Evolutionary conservation across 2,888 invertebrate species (phyloP).

Genomic region (Sepiola atlantica): DNA sequence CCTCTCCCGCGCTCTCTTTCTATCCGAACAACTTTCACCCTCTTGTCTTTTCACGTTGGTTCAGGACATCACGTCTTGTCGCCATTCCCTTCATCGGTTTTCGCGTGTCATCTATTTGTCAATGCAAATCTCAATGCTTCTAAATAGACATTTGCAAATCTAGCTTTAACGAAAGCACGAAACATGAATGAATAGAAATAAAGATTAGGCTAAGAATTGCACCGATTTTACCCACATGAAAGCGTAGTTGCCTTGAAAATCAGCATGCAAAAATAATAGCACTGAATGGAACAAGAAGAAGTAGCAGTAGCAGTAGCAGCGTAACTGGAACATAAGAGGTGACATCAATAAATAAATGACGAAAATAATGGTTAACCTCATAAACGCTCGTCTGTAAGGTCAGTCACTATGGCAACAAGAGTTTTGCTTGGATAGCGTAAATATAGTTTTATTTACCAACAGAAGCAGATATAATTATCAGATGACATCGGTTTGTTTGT

Average conservation of each 20-base stretch:
- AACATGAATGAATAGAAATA: not conserved
- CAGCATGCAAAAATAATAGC: not conserved
- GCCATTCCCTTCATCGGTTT: not conserved
- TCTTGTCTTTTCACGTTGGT: not conserved
- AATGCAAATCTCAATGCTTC: not conserved
- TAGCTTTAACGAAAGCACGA: not conserved
- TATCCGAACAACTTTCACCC: not conserved
- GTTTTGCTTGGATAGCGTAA: too few relatives aligned
- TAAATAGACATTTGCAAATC: not conserved
- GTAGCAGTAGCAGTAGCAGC: too few relatives aligned
- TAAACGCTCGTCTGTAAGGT: too few relatives aligned
- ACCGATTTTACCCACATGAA: not conserved
- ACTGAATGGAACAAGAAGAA: too few relatives aligned
- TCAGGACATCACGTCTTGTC: not conserved
- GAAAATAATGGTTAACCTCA: too few relatives aligned
- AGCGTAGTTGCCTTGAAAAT: not conserved
- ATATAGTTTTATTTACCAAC: too few relatives aligned
- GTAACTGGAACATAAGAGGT: too few relatives aligned
- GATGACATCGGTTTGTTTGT: too few relatives aligned
- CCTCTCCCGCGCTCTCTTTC: not conserved
- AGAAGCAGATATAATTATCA: too few relatives aligned
- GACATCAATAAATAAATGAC: too few relatives aligned
- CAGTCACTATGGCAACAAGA: too few relatives aligned
- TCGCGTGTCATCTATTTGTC: not conserved
- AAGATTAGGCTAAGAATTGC: not conserved